Percentiles rank a stretch among this genome's conserved stretches.
phyloP scores from a whole-genome alignment of 2,888 invertebrate species.

The Opisthograptis luteolata region DNA sequence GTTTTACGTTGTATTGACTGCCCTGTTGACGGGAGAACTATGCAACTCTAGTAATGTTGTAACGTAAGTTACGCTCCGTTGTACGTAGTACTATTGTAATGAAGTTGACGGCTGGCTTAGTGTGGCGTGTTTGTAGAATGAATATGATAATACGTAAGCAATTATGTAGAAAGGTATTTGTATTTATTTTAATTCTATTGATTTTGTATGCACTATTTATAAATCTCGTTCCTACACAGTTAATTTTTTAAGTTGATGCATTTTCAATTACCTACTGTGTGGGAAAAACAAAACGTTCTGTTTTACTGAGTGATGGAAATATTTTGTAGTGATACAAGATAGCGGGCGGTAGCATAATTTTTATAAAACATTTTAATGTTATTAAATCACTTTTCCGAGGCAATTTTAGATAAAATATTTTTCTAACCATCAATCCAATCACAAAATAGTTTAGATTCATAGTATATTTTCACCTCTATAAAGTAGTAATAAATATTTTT shows the following conservation, averaged over 20 bases:
- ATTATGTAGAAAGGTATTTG: conserved; percentile 18
- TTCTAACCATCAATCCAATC: no score
- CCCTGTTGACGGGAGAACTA: no score
- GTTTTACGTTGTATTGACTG: not conserved
- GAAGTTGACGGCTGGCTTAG: not conserved
- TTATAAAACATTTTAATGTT: not conserved
- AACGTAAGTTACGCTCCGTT: no score
- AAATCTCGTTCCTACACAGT: no score
- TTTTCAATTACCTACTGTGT: no score
- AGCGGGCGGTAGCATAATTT: not conserved
- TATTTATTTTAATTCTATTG: no score
- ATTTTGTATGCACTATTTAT: no score
- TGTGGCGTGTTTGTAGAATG: not conserved
- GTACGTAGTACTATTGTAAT: no score
- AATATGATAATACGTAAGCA: not conserved
- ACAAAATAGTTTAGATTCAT: not conserved
- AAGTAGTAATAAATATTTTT: not conserved
- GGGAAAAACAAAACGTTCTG: no score
- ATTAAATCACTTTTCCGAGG: not conserved
- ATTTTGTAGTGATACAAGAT: not conserved
- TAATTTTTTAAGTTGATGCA: no score
- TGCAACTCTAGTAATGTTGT: no score
- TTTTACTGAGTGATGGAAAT: not conserved
- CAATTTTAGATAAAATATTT: not conserved
- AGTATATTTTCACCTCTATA: not conserved